Evolutionary conservation across 37 sponge, comb jelly and placozoan genomes (phyloP), one percentile per base, ranked within the genome.

Genomic region (Spongilla lacustris): DNA sequence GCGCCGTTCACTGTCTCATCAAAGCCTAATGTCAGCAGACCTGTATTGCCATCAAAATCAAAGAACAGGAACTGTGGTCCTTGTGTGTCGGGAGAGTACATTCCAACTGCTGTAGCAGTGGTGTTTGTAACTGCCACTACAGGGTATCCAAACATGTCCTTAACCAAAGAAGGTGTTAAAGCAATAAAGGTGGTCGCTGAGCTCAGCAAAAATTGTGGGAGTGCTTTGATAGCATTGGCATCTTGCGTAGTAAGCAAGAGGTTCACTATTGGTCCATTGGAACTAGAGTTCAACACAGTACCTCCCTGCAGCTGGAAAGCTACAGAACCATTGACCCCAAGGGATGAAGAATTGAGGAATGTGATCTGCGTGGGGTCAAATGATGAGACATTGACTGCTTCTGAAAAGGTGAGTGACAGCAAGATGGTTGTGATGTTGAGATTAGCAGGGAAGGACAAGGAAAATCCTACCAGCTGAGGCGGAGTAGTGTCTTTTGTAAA

Each of bases 401-500:
- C 97, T 66, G 89, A 84, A 81, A 97, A 97, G 12, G 95, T 90
- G 23, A 97, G 89, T 17, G 49, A 24, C 0, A 97, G 84, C n/a
- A 89, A 83, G 24, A 78, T 89, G 17, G 69, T 30, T 69, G 90
- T 89, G 89, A 97, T 75, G 74, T 97, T 83, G 13, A 97, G 81
- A 14, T 58, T 58, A 14, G 58, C 11, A 58, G 58, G 58, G 58
- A 58, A 58, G 58, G 58, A 58, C 58, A 58, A 10, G 35, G 31
- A 67, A 69, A 92, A 94, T 12, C 72, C 41, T 0, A 83, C 78
- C 14, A 92, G 71, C 30, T 68, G 75, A 25, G 97, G 97, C 9
- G 72, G 71, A 14, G 86, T 88, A 0, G 69, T 72, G 68, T 97
- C 97, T 25, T 67, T 68, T 0, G 83, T 84, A 75, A 82, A 97